Base-by-base conservation (phyloP, 2,797 vertebrate genomes). In the Pseudomugil tenellus region DNA sequence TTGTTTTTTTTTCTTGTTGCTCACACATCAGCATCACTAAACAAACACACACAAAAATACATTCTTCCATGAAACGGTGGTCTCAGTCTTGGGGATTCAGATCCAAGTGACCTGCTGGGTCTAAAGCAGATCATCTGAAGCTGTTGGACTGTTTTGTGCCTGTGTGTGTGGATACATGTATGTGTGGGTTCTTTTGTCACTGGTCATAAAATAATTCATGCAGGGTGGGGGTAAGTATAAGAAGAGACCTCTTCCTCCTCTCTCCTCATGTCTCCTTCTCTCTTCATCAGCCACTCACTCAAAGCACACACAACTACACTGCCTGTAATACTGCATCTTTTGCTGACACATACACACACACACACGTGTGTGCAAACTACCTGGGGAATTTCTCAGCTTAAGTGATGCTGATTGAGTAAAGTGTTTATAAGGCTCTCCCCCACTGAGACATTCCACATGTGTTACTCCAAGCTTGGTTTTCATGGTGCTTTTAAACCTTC, bases 191-290 rank as follows among this genome's bases (percentile, higher is more conserved):
- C 69, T 70, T 84, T 84, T 87, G 84, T 87, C 82, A 72, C 61
- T 54, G 74, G 39, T 56, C 66, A 66, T 70, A 74, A 67, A 89
- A 91, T 89, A 83, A 87, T 85, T 87, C 61, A 87, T 84, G 74
- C 74, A 52, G 63, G 16, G 39, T 23, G n/a, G 21, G 53, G 34
- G 14, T 43, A 39, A 21, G 51, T 76, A 67, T 64, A 64, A 62
- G 57, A 82, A 70, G 52, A 62, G 80, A 86, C 85, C 83, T 89
- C 80, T 86, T 82, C 76, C 78, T 87, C 77, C 71, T 84, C 76
- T 87, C 83, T 82, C 56, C 84, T 86, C 72, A 77, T 90, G 77
- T 84, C 81, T 84, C 79, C 64, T 85, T 61, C 72, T 78, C 69
- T 84, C 74, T 87, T 72, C 76, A 70, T 88, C 86, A 88, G 52